phyloP scores from a whole-genome alignment of 2,797 vertebrate genomes.

The Sebastiscus albofasciatus region DNA sequence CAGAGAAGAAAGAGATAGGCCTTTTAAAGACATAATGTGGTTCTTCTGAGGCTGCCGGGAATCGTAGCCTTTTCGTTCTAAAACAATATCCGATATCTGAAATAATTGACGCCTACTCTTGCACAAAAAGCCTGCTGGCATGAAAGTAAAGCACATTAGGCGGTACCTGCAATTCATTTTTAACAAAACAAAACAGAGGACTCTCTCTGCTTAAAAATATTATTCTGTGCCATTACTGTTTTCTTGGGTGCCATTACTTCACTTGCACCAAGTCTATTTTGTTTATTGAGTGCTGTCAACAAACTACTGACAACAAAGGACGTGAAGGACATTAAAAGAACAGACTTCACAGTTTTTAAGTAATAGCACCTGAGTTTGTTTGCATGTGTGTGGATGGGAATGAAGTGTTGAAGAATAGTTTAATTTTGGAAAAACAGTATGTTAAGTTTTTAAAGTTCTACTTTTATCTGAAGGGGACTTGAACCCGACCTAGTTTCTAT shows the following conservation, averaged over 20 bases:
- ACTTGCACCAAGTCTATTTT: conserved; percentile 24
- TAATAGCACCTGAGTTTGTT: background rate
- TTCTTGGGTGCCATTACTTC: conserved; percentile 30
- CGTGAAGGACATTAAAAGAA: conserved; percentile 5
- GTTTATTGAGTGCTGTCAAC: conserved; percentile 39
- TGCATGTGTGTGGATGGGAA: background rate
- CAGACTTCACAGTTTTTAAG: background rate
- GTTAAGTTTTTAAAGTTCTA: conserved; percentile 1
- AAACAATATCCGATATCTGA: conserved; percentile 66
- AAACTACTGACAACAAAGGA: conserved; percentile 17
- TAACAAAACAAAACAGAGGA: conserved; percentile 31
- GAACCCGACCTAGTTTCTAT: conserved; percentile 34
- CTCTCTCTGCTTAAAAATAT: conserved; percentile 22
- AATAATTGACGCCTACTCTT: conserved; percentile 65
- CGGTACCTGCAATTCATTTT: conserved; percentile 44
- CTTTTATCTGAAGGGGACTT: conserved; percentile 4
- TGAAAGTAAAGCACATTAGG: conserved; percentile 55
- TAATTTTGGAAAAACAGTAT: conserved; percentile 11
- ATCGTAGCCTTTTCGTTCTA: conserved; percentile 53
- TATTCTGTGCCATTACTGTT: conserved; percentile 15
- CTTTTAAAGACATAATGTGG: conserved; percentile 56
- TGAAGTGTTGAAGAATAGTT: background rate
- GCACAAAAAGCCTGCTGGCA: conserved; percentile 50
- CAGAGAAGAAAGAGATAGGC: conserved; percentile 52
- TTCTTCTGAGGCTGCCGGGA: conserved; percentile 53